Evolutionary conservation across 2,888 invertebrate species (phyloP).

Genomic region (Apodemia mormo): DNA sequence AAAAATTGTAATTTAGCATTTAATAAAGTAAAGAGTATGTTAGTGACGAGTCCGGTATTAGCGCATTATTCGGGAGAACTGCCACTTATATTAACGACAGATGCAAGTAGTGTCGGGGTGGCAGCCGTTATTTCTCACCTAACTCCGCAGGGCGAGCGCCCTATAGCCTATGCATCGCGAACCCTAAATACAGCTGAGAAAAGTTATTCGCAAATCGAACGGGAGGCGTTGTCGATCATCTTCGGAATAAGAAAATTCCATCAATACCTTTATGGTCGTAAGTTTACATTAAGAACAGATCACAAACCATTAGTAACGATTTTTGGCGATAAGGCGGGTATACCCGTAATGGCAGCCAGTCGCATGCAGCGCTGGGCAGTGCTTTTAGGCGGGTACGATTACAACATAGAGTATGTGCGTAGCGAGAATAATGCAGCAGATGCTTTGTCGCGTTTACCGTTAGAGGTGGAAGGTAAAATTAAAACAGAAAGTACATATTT

Average conservation of each 20-base stretch:
- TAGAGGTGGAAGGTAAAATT: background rate
- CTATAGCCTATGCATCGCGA: slow-evolving; percentile 33
- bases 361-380: background rate
- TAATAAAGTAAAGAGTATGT: background rate
- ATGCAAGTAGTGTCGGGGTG: slow-evolving; percentile 27
- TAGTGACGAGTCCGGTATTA: slow-evolving; percentile 24
- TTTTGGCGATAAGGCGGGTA: slow-evolving; percentile 44
- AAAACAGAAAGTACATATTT: background rate
- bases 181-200: background rate
- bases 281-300: slow-evolving; percentile 48
- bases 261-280: slow-evolving; percentile 35
- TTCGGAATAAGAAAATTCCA: slow-evolving; percentile 31
- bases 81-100: slow-evolving; percentile 27
- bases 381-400: background rate
- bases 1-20: background rate
- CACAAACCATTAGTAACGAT: slow-evolving; percentile 56
- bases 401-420: background rate
- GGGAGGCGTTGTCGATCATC: background rate
- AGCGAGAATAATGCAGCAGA: background rate
- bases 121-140: slow-evolving; percentile 21
- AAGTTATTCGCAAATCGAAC: background rate
- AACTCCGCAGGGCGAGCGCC: slow-evolving; percentile 26
- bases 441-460: background rate
- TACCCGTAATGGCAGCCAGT: slow-evolving; percentile 42
- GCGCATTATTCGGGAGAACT: slow-evolving; percentile 22